Evolutionary conservation across 2,113 vertebrate genomes (phyloP), one percentile per base, ranked within the genome.

Genomic region (Epinephelus fuscoguttatus): DNA sequence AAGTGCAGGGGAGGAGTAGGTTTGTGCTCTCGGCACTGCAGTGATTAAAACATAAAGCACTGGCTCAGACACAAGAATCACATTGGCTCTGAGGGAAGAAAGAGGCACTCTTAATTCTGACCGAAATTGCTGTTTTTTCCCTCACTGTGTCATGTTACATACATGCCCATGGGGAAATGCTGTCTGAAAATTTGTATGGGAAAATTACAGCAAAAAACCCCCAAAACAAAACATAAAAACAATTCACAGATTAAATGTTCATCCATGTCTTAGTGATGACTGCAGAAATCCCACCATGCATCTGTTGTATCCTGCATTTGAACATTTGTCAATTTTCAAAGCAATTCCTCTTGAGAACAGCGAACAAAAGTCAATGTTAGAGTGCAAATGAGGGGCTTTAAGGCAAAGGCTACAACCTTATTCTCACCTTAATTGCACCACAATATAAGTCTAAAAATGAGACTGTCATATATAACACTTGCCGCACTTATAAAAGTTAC

Each of bases 41-140:
- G 25, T 84, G 79, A 88, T 90, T 90, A 89, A 85, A 90, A 86
- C 72, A 84, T 81, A 88, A 86, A 87, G 25, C 81, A 25, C 37
- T 67, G 50, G 74, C 87, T 88, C 63, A 87, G 80, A 91, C 70
- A 68, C 68, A 78, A 82, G 70, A 81, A 82, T 80, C 70, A 56
- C 57, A 70, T 33, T 2, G 45, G 56, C 70, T 83, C 67, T 70
- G 23, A 37, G 67, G 63, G 52, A 60, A 78, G 69, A 21, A 59
- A 47, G n/a, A 40, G 19, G 52, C 40, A 17, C 14, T 37, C 70
- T 64, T 12, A 21, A 75, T 73, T 80, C 8, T 64, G 23, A 75
- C 47, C n/a, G 56, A 62, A 56, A 72, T 69, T 66, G 18, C 23
- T 60, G 18, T 11, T 45, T 12, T 45, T 45, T 45, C 9, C 55